Percentiles rank a stretch among this genome's conserved stretches.
These are phyloP conservation scores for Otolemur crassicaudatus DNA, from an alignment of 2,797 vertebrate species.

Conservation along the genomic window DNA sequence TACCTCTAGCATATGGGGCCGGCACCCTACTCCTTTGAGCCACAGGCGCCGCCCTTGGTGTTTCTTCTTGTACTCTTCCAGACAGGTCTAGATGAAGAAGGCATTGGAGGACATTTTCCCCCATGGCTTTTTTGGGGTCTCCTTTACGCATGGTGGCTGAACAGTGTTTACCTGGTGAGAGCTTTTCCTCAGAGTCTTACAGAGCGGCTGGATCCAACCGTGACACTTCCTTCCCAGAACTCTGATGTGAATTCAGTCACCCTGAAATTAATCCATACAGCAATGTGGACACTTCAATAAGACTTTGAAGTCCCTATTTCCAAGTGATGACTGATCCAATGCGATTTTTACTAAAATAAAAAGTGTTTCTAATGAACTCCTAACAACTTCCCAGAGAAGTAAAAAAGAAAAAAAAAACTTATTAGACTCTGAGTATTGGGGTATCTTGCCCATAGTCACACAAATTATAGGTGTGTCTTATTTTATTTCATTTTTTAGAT, in stretches of 20 bases:
- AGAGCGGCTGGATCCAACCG: neutral
- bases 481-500: too few relatives aligned
- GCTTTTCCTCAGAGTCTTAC: neutral
- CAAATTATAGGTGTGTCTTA: neutral
- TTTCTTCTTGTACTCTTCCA: conserved; percentile 97
- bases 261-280: neutral
- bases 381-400: conserved; percentile 27
- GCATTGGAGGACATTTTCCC: conserved; percentile 98
- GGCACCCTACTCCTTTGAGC: too few relatives aligned
- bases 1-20: too few relatives aligned
- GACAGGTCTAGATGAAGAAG: conserved; percentile 94
- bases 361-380: conserved; percentile 17
- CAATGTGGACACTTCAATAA: neutral
- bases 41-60: conserved; percentile 87
- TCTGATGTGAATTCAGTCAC: neutral
- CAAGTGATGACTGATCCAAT: neutral
- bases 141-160: conserved; percentile 86
- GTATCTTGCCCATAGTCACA: neutral
- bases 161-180: conserved; percentile 45
- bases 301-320: neutral
- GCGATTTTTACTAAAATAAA: neutral
- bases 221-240: neutral
- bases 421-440: neutral
- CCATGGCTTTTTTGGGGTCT: conserved; percentile 94
- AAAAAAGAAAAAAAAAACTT: neutral